Evolutionary conservation across 2,113 vertebrate species (phyloP).

Genomic region (Lepisosteus oculatus): DNA sequence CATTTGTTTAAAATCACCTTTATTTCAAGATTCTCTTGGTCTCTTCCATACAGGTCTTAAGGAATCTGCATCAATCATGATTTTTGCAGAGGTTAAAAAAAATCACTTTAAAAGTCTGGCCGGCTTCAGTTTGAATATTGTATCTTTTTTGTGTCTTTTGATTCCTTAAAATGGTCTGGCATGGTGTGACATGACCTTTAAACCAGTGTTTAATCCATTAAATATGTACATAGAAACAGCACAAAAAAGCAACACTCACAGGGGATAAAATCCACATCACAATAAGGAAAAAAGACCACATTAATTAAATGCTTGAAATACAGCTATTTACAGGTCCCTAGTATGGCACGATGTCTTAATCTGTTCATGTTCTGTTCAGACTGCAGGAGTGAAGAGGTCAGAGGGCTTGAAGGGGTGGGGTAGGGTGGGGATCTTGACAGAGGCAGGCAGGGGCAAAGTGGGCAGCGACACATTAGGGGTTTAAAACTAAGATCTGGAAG

Average conservation of each 20-base stretch:
- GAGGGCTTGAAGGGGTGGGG: slow-evolving; percentile 15
- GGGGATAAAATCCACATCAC: slow-evolving; percentile 73
- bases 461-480: slow-evolving; percentile 62
- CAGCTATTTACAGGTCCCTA: slow-evolving; percentile 75
- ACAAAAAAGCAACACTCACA: slow-evolving; percentile 71
- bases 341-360: slow-evolving; percentile 56
- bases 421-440: slow-evolving; percentile 7
- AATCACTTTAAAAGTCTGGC: slow-evolving; percentile 55
- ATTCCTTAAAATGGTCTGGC: slow-evolving; percentile 74
- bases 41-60: slow-evolving; percentile 65
- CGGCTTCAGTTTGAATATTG: slow-evolving; percentile 58
- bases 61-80: slow-evolving; percentile 65
- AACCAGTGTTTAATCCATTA: slow-evolving; percentile 82
- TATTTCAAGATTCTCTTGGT: slow-evolving; percentile 52
- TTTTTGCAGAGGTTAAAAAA: slow-evolving; percentile 64
- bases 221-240: slow-evolving; percentile 87
- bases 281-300: slow-evolving; percentile 67
- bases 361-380: slow-evolving; percentile 64
- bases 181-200: slow-evolving; percentile 72
- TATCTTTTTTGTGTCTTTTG: slow-evolving; percentile 48
- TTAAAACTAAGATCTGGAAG: slow-evolving; percentile 61
- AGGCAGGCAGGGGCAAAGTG: slow-evolving; percentile 58
- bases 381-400: slow-evolving; percentile 10
- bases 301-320: slow-evolving; percentile 56
- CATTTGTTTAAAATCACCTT: slow-evolving; percentile 59